phyloP scores from a whole-genome alignment of 1,140 invertebrate genomes.

The Trichogramma pretiosum region DNA sequence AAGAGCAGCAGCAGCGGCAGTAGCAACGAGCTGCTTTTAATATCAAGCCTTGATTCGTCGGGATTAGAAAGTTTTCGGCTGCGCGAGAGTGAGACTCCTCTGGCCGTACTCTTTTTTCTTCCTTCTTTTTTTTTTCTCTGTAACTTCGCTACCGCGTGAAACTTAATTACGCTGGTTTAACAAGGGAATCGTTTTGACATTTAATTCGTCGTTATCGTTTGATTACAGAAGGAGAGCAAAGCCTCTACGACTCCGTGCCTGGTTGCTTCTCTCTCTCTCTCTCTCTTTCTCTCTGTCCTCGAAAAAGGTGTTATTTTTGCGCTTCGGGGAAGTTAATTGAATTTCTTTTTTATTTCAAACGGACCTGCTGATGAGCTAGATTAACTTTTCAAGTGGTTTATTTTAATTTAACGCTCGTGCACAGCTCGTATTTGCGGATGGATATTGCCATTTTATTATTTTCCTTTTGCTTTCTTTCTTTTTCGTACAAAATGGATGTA shows the following conservation, averaged over 20 bases:
- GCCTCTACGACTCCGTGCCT: too few relatives aligned
- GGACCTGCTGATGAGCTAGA: too few relatives aligned
- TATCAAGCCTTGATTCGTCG: constrained; percentile 43
- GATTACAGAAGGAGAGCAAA: too few relatives aligned
- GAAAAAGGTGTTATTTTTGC: constrained; percentile 18
- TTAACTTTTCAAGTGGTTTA: too few relatives aligned
- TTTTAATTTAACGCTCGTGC: too few relatives aligned
- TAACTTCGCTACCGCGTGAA: neutral
- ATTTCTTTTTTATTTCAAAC: neutral
- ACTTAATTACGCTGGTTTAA: constrained; percentile 16
- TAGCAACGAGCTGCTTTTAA: constrained; percentile 31
- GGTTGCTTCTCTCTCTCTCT: neutral
- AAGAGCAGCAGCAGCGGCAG: constrained; percentile 15
- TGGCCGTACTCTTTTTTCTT: neutral
- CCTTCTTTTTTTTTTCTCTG: neutral
- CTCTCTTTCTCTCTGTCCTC: neutral
- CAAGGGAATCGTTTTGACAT: constrained; percentile 5
- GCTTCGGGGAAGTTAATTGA: neutral
- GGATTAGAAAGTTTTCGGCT: constrained; percentile 36
- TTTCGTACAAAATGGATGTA: too few relatives aligned
- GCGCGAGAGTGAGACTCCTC: too few relatives aligned
- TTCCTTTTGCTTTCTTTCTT: too few relatives aligned
- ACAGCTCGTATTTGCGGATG: too few relatives aligned
- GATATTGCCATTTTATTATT: too few relatives aligned
- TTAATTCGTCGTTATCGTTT: constrained; percentile 12